Evolutionary conservation across 2,113 vertebrate genomes (phyloP), one percentile per base, ranked within the genome.

Genomic region (Gila orcuttii): DNA sequence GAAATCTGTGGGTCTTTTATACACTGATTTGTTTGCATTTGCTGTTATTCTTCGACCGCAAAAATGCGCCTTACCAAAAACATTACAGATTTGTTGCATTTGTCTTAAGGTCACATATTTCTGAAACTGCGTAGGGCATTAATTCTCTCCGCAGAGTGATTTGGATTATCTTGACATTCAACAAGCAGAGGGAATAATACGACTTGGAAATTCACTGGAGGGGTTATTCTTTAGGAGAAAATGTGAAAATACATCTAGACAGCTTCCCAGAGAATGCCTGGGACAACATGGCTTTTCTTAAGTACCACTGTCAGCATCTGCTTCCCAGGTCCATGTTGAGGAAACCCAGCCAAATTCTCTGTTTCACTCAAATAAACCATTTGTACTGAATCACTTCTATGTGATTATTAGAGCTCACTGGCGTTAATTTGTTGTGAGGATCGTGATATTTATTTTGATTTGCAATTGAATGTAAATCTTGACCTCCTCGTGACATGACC

Each of bases 1-100:
- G 84, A 90, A 91, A 92, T 93, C 90, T 93, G 91, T 91, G 90
- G 77, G 89, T 93, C 90, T 92, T 92, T 92, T 85, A 81, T 90
- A 88, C 86, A 90, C 52, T 88, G 88, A 91, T 78, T 69, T 57
- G 66, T 78, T 42, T 77, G 23, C 47, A 1, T 69, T 7, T 55
- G 9, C 13, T 68, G 47, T 17, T 36, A 36, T 83, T 52, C 36
- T 19, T 50, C 33, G 36, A 57, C 60, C 13, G 11, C n/a, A 79
- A 21, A 15, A 33, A 21, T 68, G 12, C 23, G n/a, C 47, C 52
- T 62, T 79, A n/a, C 23, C 6, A 15, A 85, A 59, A 68, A 36
- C 59, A 25, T 45, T 21, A 42, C 39, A 80, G n/a, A 80, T 47
- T 31, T 47, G 15, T 66, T 47, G 59, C n/a, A 10, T 80, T 80